A percentile compares a stretch with the other conserved stretches of the same genome.
phyloP scores from a whole-genome alignment of 2,113 vertebrate species.

The Phocoena phocoena region DNA sequence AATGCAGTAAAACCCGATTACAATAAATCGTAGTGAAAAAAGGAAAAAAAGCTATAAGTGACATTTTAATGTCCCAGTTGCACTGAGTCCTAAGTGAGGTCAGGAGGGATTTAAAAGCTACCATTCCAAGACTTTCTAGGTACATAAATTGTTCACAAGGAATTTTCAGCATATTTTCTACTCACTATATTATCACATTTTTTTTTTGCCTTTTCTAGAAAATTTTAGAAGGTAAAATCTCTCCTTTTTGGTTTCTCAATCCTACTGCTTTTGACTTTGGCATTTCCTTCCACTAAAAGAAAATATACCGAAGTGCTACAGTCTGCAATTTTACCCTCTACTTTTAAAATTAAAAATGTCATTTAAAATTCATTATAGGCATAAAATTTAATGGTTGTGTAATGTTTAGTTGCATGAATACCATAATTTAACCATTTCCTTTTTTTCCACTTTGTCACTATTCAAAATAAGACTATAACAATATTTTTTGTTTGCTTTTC shows the following conservation, averaged over 20 bases:
- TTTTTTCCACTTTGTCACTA: neutral
- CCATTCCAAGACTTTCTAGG: neutral
- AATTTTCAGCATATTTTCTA: neutral
- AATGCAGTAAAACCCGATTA: conserved; percentile 34
- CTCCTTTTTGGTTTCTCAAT: neutral
- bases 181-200: neutral
- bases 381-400: neutral
- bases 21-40: conserved; percentile 29
- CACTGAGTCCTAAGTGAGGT: neutral
- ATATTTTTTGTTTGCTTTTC: neutral
- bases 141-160: neutral
- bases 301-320: neutral
- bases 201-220: neutral
- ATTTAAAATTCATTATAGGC: neutral
- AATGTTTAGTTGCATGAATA: neutral
- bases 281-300: neutral
- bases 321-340: neutral
- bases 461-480: neutral
- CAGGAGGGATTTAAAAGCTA: neutral
- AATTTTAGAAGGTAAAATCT: neutral
- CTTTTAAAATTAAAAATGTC: neutral
- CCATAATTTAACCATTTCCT: neutral
- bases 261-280: neutral
- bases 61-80: conserved; percentile 43
- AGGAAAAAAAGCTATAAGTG: neutral